phyloP scores from a whole-genome alignment of 2,797 vertebrate genomes.

The Cheirogaleus major region DNA sequence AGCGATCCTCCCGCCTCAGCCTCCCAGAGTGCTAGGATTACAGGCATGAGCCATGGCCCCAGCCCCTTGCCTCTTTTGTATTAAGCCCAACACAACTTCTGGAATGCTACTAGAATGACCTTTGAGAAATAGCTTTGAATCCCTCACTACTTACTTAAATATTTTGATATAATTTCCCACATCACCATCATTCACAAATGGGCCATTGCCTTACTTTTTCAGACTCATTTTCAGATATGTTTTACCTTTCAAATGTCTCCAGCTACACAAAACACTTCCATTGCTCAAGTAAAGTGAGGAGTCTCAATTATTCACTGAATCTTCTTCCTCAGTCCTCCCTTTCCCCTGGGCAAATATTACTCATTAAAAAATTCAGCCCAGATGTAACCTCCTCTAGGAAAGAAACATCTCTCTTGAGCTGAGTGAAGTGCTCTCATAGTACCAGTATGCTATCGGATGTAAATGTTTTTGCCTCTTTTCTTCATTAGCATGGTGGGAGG shows the following conservation, averaged over 20 bases:
- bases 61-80: neutral
- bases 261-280: neutral
- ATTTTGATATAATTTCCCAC: neutral
- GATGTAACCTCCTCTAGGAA: neutral
- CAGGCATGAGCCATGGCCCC: too few relatives aligned
- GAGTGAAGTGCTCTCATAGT: neutral
- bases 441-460: neutral
- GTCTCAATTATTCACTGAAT: neutral
- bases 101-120: neutral
- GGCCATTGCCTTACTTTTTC: neutral
- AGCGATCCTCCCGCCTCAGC: too few relatives aligned
- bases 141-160: neutral
- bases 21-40: too few relatives aligned
- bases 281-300: neutral
- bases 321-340: neutral
- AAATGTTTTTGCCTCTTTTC: neutral
- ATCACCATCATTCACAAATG: neutral
- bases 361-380: neutral
- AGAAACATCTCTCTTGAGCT: neutral
- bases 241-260: neutral
- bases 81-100: neutral
- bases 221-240: neutral
- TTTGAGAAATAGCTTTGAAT: neutral
- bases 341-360: neutral
- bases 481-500: neutral